phyloP scores from a whole-genome alignment of 2,797 vertebrate genomes.

The Xerus rutilus region DNA sequence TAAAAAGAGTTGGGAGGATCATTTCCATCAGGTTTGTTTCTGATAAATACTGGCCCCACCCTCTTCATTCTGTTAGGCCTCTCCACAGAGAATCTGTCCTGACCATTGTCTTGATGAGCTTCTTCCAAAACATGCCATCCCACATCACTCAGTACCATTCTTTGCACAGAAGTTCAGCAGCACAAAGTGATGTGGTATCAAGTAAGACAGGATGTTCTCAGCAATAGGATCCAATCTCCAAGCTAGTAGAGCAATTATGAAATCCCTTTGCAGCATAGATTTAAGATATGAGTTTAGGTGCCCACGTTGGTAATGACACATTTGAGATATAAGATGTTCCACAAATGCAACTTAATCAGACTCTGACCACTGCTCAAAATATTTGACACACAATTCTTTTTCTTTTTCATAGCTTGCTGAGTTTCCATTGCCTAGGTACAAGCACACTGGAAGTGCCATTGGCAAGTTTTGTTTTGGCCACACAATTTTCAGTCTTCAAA shows the following conservation, averaged over 20 bases:
- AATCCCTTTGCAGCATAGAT: conserved; percentile 92
- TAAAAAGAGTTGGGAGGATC: conserved; percentile 92
- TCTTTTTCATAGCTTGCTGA: conserved; percentile 93
- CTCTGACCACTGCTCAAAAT: conserved; percentile 92
- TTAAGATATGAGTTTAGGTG: conserved; percentile 92
- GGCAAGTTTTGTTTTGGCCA: conserved; percentile 92
- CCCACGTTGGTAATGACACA: conserved; percentile 93
- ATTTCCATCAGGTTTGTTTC: conserved; percentile 91
- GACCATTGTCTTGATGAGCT: conserved; percentile 93
- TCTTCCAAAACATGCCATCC: conserved; percentile 92
- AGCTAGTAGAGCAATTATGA: conserved; percentile 92
- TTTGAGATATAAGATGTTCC: conserved; percentile 92
- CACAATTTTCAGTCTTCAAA: conserved; percentile 92
- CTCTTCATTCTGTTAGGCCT: conserved; percentile 92
- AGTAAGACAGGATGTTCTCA: conserved; percentile 92
- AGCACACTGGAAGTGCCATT: conserved; percentile 93
- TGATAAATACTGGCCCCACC: conserved; percentile 93
- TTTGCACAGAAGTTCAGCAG: conserved; percentile 92
- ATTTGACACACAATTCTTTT: conserved; percentile 91
- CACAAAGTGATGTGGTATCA: conserved; percentile 91
- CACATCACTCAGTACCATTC: conserved; percentile 93
- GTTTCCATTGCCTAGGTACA: conserved; percentile 91
- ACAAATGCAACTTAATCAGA: conserved; percentile 93
- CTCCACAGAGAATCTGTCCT: conserved; percentile 91
- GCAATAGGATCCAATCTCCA: conserved; percentile 92